phyloP scores from a whole-genome alignment of 2,888 invertebrate genomes.

The Drosophila anceps region DNA sequence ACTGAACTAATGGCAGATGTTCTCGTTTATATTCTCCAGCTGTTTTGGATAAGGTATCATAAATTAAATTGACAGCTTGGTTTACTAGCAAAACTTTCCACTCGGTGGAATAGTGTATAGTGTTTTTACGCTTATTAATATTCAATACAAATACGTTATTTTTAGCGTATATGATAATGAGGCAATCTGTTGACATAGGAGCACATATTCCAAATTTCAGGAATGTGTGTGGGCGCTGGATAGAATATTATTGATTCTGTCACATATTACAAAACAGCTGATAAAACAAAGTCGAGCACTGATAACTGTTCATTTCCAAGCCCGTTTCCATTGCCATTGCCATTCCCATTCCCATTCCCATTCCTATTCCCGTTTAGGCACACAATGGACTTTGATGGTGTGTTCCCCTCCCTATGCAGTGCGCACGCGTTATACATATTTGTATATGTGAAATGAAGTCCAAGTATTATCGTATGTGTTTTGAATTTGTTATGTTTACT shows the following conservation, averaged over 20 bases:
- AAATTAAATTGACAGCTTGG: slow-evolving; percentile 1
- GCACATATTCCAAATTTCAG: not conserved
- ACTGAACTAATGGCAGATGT: slow-evolving; percentile 30
- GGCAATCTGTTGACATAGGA: not conserved
- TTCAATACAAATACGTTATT: slow-evolving; percentile 13
- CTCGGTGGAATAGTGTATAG: not conserved
- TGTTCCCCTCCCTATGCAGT: slow-evolving; percentile 29
- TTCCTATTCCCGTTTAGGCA: slow-evolving; percentile 2
- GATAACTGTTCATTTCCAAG: slow-evolving; percentile 28
- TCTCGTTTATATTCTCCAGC: slow-evolving; percentile 21
- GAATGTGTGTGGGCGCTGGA: slow-evolving; percentile 13
- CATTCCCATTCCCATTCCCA: slow-evolving; percentile 1
- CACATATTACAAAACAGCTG: slow-evolving; percentile 47
- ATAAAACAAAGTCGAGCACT: slow-evolving; percentile 24
- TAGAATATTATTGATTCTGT: slow-evolving; percentile 38
- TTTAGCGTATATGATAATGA: slow-evolving; percentile 3
- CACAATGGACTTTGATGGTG: slow-evolving; percentile 20
- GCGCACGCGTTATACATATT: slow-evolving; percentile 40
- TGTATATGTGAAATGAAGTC: slow-evolving; percentile 1
- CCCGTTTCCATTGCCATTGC: slow-evolving; percentile 4
- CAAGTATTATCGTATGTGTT: slow-evolving; percentile 19
- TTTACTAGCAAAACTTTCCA: slow-evolving; percentile 13
- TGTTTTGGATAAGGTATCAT: not conserved
- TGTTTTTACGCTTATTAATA: slow-evolving; percentile 15
- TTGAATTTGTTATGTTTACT: slow-evolving; percentile 18